Percentiles rank a stretch among this genome's conserved stretches.
Evolutionary conservation across 1,140 invertebrate species (phyloP).

Genomic region (Campoletis sonorensis): DNA sequence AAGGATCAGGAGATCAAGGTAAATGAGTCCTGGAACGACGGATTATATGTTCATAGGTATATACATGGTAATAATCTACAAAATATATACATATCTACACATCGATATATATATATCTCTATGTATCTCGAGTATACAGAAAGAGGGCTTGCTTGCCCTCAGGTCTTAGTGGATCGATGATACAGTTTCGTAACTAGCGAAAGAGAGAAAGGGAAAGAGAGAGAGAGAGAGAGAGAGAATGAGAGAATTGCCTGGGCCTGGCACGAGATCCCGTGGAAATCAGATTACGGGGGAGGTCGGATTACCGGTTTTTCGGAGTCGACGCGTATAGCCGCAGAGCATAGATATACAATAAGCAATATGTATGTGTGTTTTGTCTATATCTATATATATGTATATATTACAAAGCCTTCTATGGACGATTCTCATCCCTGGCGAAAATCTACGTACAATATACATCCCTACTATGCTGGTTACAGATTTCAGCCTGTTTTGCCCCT

Average conservation of each 20-base stretch:
- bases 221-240: background rate
- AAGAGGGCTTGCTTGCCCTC: conserved; percentile 14
- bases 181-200: conserved; percentile 23
- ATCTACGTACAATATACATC: conserved; percentile 11
- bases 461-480: too few relatives aligned
- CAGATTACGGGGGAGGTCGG: conserved; percentile 60
- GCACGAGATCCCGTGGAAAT: conserved; percentile 54
- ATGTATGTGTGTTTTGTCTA: too few relatives aligned
- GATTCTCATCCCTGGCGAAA: conserved; percentile 11
- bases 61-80: background rate
- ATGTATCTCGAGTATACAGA: background rate
- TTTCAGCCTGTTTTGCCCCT: background rate
- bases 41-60: background rate
- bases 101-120: too few relatives aligned
- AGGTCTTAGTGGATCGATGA: conserved; percentile 20
- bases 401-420: background rate
- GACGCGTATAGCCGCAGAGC: conserved; percentile 36
- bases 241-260: conserved; percentile 22
- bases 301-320: conserved; percentile 53
- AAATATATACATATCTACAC: too few relatives aligned
- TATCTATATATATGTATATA: too few relatives aligned
- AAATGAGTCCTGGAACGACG: conserved; percentile 2
- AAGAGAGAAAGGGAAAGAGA: background rate
- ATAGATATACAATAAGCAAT: conserved; percentile 14
- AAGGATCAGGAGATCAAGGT: conserved; percentile 3